These are phyloP conservation scores for Petrocephalus zakoni DNA, from an alignment of 2,113 vertebrate genomes.

Conservation along the genomic window DNA sequence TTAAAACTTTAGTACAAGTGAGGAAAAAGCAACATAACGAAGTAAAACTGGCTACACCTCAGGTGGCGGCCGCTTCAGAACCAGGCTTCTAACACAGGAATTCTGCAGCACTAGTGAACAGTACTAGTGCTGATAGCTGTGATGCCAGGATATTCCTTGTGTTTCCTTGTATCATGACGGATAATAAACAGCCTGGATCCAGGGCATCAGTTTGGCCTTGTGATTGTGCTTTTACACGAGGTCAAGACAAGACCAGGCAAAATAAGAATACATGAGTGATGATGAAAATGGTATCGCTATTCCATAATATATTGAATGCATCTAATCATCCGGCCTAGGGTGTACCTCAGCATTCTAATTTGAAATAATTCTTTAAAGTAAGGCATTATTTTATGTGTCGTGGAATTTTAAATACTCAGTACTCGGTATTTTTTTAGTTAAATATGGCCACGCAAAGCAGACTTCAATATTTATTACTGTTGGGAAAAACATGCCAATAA, in stretches of 20 bases:
- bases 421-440: background rate
- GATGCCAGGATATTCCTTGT: background rate
- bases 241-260: background rate
- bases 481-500: background rate
- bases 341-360: background rate
- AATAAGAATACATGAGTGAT: background rate
- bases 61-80: background rate
- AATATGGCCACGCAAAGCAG: slow-evolving; percentile 1
- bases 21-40: background rate
- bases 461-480: background rate
- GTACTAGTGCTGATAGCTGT: background rate
- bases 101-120: background rate
- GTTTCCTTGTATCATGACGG: background rate
- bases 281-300: background rate
- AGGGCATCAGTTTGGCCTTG: background rate
- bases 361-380: background rate
- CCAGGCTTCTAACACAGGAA: background rate
- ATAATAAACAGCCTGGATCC: background rate
- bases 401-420: background rate
- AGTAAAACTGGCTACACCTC: background rate
- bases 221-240: background rate
- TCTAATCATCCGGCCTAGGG: background rate
- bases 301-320: background rate
- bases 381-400: background rate
- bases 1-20: background rate